A percentile compares a stretch with the other conserved stretches of the same genome.
Conservation (phyloP, 2,113 vertebrate species). For the Plectropomus leopardus region DNA sequence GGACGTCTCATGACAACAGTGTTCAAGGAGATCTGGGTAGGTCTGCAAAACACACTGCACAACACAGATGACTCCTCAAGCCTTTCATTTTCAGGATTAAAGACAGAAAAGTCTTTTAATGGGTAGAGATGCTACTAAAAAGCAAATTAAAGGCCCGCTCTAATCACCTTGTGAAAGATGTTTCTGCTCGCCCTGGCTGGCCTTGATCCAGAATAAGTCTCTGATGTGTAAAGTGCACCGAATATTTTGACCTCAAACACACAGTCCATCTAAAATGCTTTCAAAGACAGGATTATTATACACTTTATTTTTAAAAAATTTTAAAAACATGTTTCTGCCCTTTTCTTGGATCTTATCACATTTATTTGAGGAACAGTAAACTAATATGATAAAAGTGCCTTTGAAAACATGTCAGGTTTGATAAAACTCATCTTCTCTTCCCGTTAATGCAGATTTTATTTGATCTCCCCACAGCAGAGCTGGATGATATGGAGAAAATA, state of each 20-base stretch:
- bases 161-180: slow-evolving; percentile 34
- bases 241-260: slow-evolving; percentile 8
- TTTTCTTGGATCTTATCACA: background rate
- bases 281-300: slow-evolving; percentile 28
- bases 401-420: slow-evolving; percentile 40
- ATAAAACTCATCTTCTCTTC: background rate
- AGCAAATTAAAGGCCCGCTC: slow-evolving; percentile 2
- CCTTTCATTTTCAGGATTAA: slow-evolving; percentile 33
- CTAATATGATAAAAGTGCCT: slow-evolving; percentile 28
- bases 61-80: background rate
- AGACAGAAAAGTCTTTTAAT: slow-evolving; percentile 12
- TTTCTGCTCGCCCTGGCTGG: slow-evolving; percentile 20
- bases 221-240: slow-evolving; percentile 50
- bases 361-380: slow-evolving; percentile 5
- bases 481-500: too few relatives aligned
- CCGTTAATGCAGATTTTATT: slow-evolving; percentile 44
- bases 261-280: slow-evolving; percentile 38
- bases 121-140: slow-evolving; percentile 22
- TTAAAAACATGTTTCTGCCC: background rate
- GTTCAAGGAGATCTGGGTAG: slow-evolving; percentile 93
- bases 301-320: slow-evolving; percentile 20
- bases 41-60: slow-evolving; percentile 47
- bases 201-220: slow-evolving; percentile 26
- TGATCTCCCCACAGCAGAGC: background rate
- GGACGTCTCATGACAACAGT: slow-evolving; percentile 89